Evolutionary conservation across 1,140 invertebrate species (phyloP).

Genomic region (Bombus breviceps): DNA sequence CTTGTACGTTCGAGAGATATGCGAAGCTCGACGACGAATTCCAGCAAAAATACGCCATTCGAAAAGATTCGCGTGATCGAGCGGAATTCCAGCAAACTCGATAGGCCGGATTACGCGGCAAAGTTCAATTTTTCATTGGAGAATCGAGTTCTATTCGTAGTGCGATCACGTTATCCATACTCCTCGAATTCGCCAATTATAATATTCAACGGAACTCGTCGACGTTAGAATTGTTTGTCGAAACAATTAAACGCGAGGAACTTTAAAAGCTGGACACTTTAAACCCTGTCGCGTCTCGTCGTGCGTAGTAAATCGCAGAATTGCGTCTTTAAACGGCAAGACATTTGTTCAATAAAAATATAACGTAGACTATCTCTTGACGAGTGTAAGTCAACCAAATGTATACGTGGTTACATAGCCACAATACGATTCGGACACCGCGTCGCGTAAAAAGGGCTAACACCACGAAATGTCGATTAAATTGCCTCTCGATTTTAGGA

Average conservation of each 20-base stretch:
- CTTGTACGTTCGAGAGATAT: not conserved
- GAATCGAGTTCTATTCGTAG: not conserved
- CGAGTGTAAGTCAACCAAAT: too few species aligned
- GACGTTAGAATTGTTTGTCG: not conserved
- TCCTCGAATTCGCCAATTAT: not conserved
- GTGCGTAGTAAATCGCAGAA: too few species aligned
- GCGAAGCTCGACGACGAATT: not conserved
- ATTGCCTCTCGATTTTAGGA: conserved; percentile 15
- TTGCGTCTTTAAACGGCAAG: not conserved
- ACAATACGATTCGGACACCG: not conserved
- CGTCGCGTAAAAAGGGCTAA: conserved; percentile 6
- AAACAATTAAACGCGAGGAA: not conserved
- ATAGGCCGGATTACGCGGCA: too few species aligned
- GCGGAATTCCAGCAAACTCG: not conserved
- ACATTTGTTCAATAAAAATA: not conserved
- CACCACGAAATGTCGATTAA: conserved; percentile 17
- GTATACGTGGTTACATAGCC: not conserved
- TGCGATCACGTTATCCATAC: not conserved
- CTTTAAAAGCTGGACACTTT: not conserved
- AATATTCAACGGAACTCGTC: conserved; percentile 6
- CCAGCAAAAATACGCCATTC: not conserved
- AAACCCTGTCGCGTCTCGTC: too few species aligned
- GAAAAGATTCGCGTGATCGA: not conserved
- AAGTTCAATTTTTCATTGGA: not conserved
- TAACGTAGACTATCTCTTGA: too few species aligned